Conservation (phyloP, 2,113 vertebrate species). For the Miniopterus natalensis region DNA sequence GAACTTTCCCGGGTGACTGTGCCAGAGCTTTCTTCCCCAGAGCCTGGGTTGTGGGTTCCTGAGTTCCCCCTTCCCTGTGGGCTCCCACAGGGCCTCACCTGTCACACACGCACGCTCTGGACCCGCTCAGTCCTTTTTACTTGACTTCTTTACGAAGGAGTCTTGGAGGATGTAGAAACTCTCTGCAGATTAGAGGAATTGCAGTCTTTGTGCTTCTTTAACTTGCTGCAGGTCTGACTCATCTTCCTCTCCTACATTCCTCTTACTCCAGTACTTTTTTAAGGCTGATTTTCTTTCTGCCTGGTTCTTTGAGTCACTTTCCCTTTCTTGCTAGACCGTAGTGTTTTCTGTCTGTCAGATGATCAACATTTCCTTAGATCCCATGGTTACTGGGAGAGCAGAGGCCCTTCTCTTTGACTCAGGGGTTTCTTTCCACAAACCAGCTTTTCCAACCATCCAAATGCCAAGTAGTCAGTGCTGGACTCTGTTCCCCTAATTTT, state of each 20-base stretch:
- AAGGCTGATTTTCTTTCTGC: neutral
- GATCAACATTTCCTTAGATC: neutral
- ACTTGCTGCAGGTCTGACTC: constrained; percentile 37
- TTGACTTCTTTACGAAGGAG: neutral
- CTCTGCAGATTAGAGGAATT: neutral
- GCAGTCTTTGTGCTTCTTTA: constrained; percentile 42
- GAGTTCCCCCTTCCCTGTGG: neutral
- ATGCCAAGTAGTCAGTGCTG: neutral
- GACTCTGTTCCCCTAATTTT: neutral
- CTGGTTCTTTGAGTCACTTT: constrained; percentile 32
- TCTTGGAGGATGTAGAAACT: neutral
- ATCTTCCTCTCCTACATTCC: constrained; percentile 21
- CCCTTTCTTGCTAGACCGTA: neutral
- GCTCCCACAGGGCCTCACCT: neutral
- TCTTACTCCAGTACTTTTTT: neutral
- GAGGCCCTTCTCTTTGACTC: neutral
- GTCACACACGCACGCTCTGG: neutral
- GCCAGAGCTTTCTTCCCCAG: neutral
- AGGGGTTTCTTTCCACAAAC: neutral
- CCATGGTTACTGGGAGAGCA: neutral
- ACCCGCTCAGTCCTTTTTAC: neutral
- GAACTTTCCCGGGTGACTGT: neutral
- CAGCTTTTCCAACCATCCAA: neutral
- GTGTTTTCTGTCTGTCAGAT: constrained; percentile 34
- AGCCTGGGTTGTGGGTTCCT: neutral